A percentile compares a stretch with the other conserved stretches of the same genome.
Evolutionary conservation across 2,797 vertebrate species (phyloP).

Genomic region (Mormyrops boulengeri): DNA sequence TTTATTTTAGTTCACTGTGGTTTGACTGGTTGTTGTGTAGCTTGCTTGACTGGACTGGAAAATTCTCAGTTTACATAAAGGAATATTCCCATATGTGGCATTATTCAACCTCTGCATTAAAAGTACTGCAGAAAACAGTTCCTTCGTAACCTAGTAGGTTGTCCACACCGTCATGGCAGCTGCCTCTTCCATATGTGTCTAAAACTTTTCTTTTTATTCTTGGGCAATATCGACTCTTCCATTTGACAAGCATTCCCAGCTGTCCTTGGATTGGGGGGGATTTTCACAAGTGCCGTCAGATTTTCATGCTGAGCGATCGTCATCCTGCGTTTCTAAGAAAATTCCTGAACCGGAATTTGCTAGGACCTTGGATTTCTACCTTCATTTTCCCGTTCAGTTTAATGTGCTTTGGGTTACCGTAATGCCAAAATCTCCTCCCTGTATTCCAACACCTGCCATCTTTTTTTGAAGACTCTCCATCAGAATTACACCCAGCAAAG

Average conservation of each 20-base stretch:
- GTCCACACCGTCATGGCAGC: neutral
- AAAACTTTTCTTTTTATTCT: conserved; percentile 1
- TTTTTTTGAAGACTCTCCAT: neutral
- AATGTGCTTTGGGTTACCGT: neutral
- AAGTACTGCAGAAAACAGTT: neutral
- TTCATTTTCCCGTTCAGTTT: neutral
- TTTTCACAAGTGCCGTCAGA: conserved; percentile 15
- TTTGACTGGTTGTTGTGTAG: neutral
- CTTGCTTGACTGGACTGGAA: neutral
- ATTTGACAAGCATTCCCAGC: conserved; percentile 24
- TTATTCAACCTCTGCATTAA: neutral
- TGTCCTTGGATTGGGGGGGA: conserved; percentile 23
- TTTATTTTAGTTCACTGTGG: neutral
- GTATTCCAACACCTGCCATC: neutral
- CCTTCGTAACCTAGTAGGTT: neutral
- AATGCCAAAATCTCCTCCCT: neutral
- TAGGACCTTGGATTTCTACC: neutral
- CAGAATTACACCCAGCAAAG: neutral
- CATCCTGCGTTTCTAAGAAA: conserved; percentile 19
- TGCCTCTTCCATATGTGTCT: neutral
- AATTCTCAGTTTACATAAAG: neutral
- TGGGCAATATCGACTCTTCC: conserved; percentile 7
- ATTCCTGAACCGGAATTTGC: neutral
- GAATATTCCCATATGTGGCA: neutral
- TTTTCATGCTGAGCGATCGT: conserved; percentile 18